Conservation (phyloP, 2,797 vertebrate species). For the Serranus cabrilla region DNA sequence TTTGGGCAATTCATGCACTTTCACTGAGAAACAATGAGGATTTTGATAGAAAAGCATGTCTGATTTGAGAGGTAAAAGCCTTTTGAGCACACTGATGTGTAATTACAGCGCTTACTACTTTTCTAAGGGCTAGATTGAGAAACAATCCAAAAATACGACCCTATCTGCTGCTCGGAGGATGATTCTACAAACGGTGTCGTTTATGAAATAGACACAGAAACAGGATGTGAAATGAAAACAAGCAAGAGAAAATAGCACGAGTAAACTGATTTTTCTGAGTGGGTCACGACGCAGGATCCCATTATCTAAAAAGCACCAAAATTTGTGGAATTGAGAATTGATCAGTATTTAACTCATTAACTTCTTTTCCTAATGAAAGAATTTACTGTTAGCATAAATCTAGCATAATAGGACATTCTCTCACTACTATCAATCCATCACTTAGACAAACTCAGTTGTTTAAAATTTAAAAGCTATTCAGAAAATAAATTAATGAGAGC, state of each 20-base stretch:
- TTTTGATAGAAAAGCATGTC: neutral
- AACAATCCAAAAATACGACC: neutral
- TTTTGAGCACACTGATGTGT: conserved; percentile 10
- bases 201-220: neutral
- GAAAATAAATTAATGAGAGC: conserved; percentile 31
- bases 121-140: neutral
- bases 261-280: conserved; percentile 2
- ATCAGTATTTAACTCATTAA: conserved; percentile 2
- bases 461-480: conserved; percentile 30
- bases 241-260: neutral
- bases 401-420: neutral
- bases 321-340: neutral
- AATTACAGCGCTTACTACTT: neutral
- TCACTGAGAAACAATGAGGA: neutral
- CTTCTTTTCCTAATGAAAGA: neutral
- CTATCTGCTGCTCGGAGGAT: conserved; percentile 5
- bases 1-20: conserved; percentile 1
- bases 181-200: neutral
- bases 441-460: conserved; percentile 11
- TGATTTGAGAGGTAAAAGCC: neutral
- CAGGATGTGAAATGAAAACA: neutral
- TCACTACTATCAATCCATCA: neutral
- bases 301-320: neutral
- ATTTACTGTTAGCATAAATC: conserved; percentile 6
- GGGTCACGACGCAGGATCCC: neutral